Base-by-base conservation (phyloP, 2,888 invertebrate species). In the Gastrophysa polygoni region DNA sequence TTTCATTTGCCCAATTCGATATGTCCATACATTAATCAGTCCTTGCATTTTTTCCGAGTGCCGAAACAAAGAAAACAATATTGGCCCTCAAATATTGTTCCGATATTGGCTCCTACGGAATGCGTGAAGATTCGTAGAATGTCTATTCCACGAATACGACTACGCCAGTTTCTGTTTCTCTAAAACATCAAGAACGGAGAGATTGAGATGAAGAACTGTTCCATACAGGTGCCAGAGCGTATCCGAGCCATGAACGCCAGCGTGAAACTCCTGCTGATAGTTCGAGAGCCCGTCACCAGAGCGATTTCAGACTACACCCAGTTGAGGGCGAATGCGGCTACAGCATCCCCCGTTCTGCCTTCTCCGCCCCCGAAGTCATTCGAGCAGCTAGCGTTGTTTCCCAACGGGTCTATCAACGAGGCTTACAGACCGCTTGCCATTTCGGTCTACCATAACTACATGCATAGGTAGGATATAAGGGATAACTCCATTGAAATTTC, bases 251-350 rank as follows among this genome's bases (percentile, higher is more conserved):
- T 98, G 95, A 97, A 98, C 84, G 89, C 92, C 7, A 91, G 92
- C 77, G 91, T 96, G 64, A 93, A 95, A 74, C 85, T 99, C 62
- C 87, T 98, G 67, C 85, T 98, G 72, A 96, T 98, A 76, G 94
- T 99, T 18, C 87, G 98, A 11, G 96, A 99, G 81, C 98, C 98
- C 2, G 96, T 98, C 58, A 95, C 94, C 16, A 86, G 98, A 59
- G 94, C 96, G 55, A 93, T 99, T 75, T 98, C 97, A 11, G 98
- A 98, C 85, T 98, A 96, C 83, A 94, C 96, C 17, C 97, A 98
- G 82, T 85, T 96, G 72, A 88, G 92, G 67, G 92, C 91, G 72
- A 91, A 93, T 77, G 91, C 92, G 20, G 89, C 91, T 34, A 89
- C 92, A 0, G 90, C 91, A 8, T 88, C 88, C 67, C 87, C 91